A percentile compares a stretch with the other conserved stretches of the same genome.
Evolutionary conservation across 2,888 invertebrate genomes (phyloP).

Genomic region (Drosophila phalerata): DNA sequence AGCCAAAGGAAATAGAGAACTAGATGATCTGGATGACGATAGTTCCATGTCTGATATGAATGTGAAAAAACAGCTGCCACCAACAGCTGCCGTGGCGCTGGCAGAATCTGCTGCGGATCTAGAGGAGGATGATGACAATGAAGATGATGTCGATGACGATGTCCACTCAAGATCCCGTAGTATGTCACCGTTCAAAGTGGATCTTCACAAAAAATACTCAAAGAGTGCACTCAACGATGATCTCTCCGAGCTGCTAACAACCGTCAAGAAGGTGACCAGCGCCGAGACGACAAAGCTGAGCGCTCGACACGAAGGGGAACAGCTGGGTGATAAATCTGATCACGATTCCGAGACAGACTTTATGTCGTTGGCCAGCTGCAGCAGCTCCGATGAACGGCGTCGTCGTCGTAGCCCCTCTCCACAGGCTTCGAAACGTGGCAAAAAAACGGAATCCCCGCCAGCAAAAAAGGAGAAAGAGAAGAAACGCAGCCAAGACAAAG

Average conservation of each 20-base stretch:
- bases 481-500: conserved; percentile 19
- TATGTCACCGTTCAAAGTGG: conserved; percentile 85
- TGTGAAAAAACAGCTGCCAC: conserved; percentile 72
- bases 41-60: conserved; percentile 48
- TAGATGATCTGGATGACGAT: conserved; percentile 46
- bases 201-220: conserved; percentile 85
- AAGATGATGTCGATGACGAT: conserved; percentile 69
- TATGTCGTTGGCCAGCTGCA: conserved; percentile 80
- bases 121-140: conserved; percentile 76
- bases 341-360: conserved; percentile 79
- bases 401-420: conserved; percentile 28
- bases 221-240: conserved; percentile 85
- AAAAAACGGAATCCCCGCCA: conserved; percentile 37
- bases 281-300: conserved; percentile 64
- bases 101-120: conserved; percentile 80
- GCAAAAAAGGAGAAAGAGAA: conserved; percentile 36
- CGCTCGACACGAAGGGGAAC: conserved; percentile 52
- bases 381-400: conserved; percentile 52
- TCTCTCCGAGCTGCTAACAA: conserved; percentile 81
- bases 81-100: conserved; percentile 79
- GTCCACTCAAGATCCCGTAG: conserved; percentile 82
- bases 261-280: conserved; percentile 79
- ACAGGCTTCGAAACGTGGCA: conserved; percentile 36
- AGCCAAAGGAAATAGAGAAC: conserved; percentile 31
- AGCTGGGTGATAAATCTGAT: conserved; percentile 50